A percentile compares a stretch with the other conserved stretches of the same genome.
Conservation (phyloP, 2,888 invertebrate species). For the Nipponacmea schrenckii region DNA sequence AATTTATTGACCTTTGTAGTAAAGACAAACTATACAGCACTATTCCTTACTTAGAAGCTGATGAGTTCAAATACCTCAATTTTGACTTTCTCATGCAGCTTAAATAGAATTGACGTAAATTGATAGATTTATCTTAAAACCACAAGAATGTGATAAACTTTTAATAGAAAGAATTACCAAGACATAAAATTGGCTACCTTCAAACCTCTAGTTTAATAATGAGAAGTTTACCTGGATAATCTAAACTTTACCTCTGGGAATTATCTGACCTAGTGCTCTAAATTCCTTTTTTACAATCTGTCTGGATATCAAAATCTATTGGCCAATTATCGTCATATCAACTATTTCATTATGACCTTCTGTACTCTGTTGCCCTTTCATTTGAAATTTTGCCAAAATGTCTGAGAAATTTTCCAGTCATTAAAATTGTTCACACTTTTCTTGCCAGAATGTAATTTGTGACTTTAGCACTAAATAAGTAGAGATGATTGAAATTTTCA, state of each 20-base stretch:
- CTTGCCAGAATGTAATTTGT: too few species aligned
- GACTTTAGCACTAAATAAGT: too few species aligned
- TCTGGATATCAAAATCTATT: background rate
- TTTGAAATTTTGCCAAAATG: constrained; percentile 8
- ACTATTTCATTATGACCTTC: background rate
- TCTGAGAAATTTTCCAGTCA: background rate
- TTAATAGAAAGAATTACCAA: background rate
- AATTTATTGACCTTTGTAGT: too few species aligned
- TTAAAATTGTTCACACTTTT: constrained; percentile 2
- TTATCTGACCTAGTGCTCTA: constrained; percentile 5
- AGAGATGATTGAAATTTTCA: too few species aligned
- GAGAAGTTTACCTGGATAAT: background rate
- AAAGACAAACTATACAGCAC: too few species aligned
- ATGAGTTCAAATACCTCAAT: too few species aligned
- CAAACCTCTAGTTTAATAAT: background rate
- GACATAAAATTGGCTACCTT: background rate
- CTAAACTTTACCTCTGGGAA: background rate
- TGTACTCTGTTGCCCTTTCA: background rate
- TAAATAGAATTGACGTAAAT: background rate
- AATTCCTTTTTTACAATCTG: background rate
- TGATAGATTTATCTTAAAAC: background rate
- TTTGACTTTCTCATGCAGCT: too few species aligned
- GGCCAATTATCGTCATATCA: background rate
- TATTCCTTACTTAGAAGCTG: too few species aligned
- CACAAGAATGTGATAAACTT: background rate